These are phyloP conservation scores for Criorhina ranunculi DNA, from an alignment of 2,888 invertebrate species.

Conservation along the genomic window DNA sequence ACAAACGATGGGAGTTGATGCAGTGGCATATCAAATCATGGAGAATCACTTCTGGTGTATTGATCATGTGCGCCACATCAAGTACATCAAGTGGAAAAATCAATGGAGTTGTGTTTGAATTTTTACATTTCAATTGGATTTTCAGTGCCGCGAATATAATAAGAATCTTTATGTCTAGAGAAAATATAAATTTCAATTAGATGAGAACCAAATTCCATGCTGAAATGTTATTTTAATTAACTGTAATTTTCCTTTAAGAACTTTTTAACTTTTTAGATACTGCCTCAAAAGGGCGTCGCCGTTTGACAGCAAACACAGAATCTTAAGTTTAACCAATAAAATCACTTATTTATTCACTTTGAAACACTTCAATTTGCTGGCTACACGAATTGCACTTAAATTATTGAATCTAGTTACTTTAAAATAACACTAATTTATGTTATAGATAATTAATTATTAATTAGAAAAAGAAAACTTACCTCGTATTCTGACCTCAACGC, in stretches of 20 bases:
- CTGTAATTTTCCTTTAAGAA: constrained; percentile 47
- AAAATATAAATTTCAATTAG: background rate
- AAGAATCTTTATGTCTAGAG: background rate
- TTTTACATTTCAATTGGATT: background rate
- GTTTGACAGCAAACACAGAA: constrained; percentile 41
- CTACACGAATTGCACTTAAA: constrained; percentile 56
- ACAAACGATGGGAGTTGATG: background rate
- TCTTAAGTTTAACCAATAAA: constrained; percentile 13
- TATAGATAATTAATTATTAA: constrained; percentile 23
- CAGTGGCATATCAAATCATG: constrained; percentile 12
- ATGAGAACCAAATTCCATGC: background rate
- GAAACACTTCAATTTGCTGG: constrained; percentile 10
- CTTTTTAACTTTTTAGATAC: constrained; percentile 35
- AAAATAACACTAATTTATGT: constrained; percentile 28
- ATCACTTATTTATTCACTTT: constrained; percentile 36
- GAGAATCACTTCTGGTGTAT: constrained; percentile 56
- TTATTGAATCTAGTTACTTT: constrained; percentile 57
- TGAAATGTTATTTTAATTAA: constrained; percentile 55
- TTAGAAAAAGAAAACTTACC: constrained; percentile 80
- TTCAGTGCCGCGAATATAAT: constrained; percentile 5
- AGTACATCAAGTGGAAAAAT: constrained; percentile 71
- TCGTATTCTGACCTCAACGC: constrained; percentile 84
- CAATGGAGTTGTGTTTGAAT: constrained; percentile 37
- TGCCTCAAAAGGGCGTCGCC: constrained; percentile 72
- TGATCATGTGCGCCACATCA: constrained; percentile 64